phyloP scores from a whole-genome alignment of 2,797 vertebrate species.

The Pipistrellus nathusii region DNA sequence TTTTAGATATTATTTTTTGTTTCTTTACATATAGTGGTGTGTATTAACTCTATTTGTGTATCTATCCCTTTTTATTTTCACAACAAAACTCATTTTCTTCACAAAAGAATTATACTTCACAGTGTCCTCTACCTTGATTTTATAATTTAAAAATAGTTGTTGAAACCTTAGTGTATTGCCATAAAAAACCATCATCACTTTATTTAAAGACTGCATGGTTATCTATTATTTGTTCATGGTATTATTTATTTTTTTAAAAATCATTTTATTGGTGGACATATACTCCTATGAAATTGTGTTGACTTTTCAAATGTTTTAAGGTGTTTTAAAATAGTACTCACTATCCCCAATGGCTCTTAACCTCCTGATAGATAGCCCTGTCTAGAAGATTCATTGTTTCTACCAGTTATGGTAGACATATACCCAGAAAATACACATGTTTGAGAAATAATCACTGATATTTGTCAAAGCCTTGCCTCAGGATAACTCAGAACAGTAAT shows the following conservation, averaged over 20 bases:
- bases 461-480: conserved; percentile 22
- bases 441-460: background rate
- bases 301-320: background rate
- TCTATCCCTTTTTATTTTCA: background rate
- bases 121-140: background rate
- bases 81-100: background rate
- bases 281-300: background rate
- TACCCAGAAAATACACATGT: background rate
- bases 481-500: background rate
- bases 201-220: background rate
- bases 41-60: background rate
- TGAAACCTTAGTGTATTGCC: background rate
- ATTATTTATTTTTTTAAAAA: background rate
- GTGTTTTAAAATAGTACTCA: background rate
- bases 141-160: background rate
- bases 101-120: background rate
- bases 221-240: background rate
- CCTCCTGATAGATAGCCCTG: background rate
- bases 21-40: background rate
- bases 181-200: background rate
- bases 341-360: background rate
- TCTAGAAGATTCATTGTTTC: background rate
- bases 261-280: background rate
- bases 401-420: background rate
- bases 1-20: background rate